Evolutionary conservation across 2,797 vertebrate genomes (phyloP), one percentile per base, ranked within the genome.

Genomic region (Pantherophis vulpinus): DNA sequence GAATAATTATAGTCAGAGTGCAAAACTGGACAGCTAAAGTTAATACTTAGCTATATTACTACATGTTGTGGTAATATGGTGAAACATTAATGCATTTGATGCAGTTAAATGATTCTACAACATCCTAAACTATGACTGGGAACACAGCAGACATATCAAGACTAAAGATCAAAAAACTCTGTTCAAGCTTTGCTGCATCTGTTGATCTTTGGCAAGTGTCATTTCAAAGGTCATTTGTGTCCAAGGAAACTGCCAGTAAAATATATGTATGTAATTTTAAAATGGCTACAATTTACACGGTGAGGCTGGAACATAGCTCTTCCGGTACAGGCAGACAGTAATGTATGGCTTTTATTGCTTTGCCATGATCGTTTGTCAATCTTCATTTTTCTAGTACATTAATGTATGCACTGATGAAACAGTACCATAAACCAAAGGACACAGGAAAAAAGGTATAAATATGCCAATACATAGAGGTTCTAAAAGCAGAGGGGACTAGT

Each of bases 221-320:
- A 93, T 92, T 94, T 91, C 93, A 95, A 94, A 97, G 91, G 10
- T 95, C 63, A 93, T 32, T 70, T 23, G 56, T 10, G 63, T 87
- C 87, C 70, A 94, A 92, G 74, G 29, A 96, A 95, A 94, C 29
- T 91, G 10, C 88, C 95, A 94, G 93, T 87, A 92, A 83, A 91
- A 87, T 93, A 37, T 92, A 11, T 60, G 89, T 59, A 86, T 92
- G 93, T 94, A 88, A 96, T 94, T 23, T 93, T 94, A 94, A 96
- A 94, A 23, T 42, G 87, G 94, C 91, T 93, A 93, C 96, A 95
- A 93, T 29, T 6, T 93, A n/a, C 54, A 79, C 92, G 16, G 42
- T 1, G 92, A 87, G 18, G 10, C 6, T 94, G 42, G 20, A 90
- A 94, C 96, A 93, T 86, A 93, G 3, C 61, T 97, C 55, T 95